These are phyloP conservation scores for Metacarcinus magister DNA, from an alignment of 2,888 invertebrate genomes.

Conservation along the genomic window DNA sequence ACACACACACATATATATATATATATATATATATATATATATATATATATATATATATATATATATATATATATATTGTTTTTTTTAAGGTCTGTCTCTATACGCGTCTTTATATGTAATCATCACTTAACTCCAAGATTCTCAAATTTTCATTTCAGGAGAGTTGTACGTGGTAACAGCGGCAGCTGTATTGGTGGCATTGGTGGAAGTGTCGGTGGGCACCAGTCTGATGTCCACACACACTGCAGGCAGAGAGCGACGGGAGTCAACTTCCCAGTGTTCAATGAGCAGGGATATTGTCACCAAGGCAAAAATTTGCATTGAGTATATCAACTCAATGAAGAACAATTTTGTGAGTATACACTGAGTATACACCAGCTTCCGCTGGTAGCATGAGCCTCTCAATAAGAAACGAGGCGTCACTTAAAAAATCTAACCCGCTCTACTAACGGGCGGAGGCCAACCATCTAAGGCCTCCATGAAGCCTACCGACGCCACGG, in stretches of 20 bases:
- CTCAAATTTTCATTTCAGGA: not conserved
- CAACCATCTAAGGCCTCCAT: too few relatives aligned
- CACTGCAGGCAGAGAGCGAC: too few relatives aligned
- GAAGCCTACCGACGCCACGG: too few relatives aligned
- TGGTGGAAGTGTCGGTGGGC: not conserved
- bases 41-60: too few relatives aligned
- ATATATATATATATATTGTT: too few relatives aligned
- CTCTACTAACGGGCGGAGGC: too few relatives aligned
- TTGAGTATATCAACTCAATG: not conserved
- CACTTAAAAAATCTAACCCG: too few relatives aligned
- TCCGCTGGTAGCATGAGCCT: not conserved
- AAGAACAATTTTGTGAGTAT: not conserved
- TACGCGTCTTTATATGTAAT: not conserved
- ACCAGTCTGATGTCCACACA: not conserved
- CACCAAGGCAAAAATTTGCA: not conserved
- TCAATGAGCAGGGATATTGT: not conserved
- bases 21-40: too few relatives aligned
- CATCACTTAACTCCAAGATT: not conserved
- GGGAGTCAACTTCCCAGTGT: not conserved
- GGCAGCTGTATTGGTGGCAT: not conserved
- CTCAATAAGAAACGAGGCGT: too few relatives aligned
- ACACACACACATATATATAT: too few relatives aligned
- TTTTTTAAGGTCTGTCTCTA: not conserved
- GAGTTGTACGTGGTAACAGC: not conserved
- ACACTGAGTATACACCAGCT: constrained; percentile 8